phyloP scores from a whole-genome alignment of 1,140 invertebrate species.

The Drosophila cardini region DNA sequence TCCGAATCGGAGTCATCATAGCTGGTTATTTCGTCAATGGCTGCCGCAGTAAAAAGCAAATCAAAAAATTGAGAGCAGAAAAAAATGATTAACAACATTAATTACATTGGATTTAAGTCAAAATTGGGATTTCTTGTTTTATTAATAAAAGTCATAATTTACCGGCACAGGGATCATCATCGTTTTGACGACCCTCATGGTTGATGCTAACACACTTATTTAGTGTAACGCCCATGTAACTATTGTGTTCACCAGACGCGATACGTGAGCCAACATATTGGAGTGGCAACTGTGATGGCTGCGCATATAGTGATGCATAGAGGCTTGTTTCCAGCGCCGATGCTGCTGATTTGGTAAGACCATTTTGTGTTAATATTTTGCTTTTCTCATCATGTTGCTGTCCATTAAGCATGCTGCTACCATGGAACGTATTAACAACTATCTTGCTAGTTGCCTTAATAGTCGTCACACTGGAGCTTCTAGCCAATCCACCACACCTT shows the following conservation, averaged over 20 bases:
- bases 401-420: conserved; percentile 72
- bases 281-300: conserved; percentile 36
- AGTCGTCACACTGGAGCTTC: conserved; percentile 49
- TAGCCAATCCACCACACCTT: conserved; percentile 16
- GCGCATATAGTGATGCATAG: conserved; percentile 73
- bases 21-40: conserved; percentile 75
- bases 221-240: conserved; percentile 70
- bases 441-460: conserved; percentile 70
- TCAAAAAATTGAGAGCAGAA: too few species aligned
- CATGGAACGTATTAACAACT: conserved; percentile 82
- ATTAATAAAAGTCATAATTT: background rate
- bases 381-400: conserved; percentile 75
- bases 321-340: conserved; percentile 76
- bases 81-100: conserved; percentile 6
- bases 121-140: background rate
- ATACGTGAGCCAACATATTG: conserved; percentile 38
- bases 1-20: conserved; percentile 81
- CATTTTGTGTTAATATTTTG: conserved; percentile 77
- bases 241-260: conserved; percentile 48
- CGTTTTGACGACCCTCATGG: conserved; percentile 45
- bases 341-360: conserved; percentile 77
- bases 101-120: background rate
- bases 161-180: conserved; percentile 80
- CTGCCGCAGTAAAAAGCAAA: conserved; percentile 24
- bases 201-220: conserved; percentile 58